Conservation (phyloP, 2,113 vertebrate species). For the Corydoras sp. region DNA sequence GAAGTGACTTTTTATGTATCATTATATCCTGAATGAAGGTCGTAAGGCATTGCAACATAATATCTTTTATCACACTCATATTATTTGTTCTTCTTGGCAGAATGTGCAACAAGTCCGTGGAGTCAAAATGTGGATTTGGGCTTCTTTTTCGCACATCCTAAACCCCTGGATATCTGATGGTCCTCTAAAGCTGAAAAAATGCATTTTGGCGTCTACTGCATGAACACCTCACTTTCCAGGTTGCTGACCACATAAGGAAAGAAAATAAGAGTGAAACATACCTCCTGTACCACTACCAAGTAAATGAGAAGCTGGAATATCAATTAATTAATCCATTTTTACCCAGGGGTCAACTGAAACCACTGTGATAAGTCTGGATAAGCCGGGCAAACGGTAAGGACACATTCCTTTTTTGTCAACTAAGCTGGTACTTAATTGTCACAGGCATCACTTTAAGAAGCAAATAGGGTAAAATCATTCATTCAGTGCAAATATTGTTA, state of each 20-base stretch:
- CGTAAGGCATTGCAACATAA: neutral
- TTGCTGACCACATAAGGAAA: neutral
- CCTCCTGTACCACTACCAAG: neutral
- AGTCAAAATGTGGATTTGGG: slow-evolving; percentile 26
- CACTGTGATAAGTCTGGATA: slow-evolving; percentile 45
- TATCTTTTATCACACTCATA: neutral
- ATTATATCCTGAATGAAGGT: neutral
- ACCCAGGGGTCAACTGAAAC: slow-evolving; percentile 39
- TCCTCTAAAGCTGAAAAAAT: slow-evolving; percentile 25
- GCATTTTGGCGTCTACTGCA: slow-evolving; percentile 6
- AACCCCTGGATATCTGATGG: slow-evolving; percentile 31
- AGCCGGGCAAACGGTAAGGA: slow-evolving; percentile 49
- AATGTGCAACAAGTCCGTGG: neutral
- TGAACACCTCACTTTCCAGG: neutral
- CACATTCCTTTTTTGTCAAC: slow-evolving; percentile 28
- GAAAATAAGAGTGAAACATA: neutral
- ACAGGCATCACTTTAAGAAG: neutral
- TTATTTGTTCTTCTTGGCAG: neutral
- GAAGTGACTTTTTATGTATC: neutral
- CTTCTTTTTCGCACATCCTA: slow-evolving; percentile 18
- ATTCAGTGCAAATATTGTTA: neutral
- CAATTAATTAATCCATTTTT: slow-evolving; percentile 34
- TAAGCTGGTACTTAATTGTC: slow-evolving; percentile 35
- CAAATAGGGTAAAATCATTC: neutral
- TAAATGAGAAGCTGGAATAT: slow-evolving; percentile 35